phyloP scores from a whole-genome alignment of 2,888 invertebrate species.

The Nomada ferruginata region DNA sequence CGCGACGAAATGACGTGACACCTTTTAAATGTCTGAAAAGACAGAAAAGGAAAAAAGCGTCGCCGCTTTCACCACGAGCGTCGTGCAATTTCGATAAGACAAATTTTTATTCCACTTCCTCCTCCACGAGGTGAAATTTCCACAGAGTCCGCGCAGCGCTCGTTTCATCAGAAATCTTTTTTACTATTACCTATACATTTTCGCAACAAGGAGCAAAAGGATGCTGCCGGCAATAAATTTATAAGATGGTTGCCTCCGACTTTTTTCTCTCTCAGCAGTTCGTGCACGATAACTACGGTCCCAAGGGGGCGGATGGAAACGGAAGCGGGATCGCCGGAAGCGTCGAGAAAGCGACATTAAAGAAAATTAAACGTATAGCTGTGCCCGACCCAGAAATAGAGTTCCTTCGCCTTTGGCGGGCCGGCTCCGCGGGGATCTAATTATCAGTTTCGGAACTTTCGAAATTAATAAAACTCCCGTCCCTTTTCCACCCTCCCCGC shows the following conservation, averaged over 20 bases:
- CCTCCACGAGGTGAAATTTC: too few relatives aligned
- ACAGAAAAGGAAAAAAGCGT: neutral
- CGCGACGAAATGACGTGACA: conserved; percentile 2
- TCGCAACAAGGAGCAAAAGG: neutral
- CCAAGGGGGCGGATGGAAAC: neutral
- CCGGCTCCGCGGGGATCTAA: conserved; percentile 78
- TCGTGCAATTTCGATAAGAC: neutral
- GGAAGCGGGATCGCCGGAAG: conserved; percentile 33
- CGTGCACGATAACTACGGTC: neutral
- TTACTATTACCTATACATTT: neutral
- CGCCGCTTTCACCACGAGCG: neutral
- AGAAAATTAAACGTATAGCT: conserved; percentile 61
- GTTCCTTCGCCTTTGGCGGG: conserved; percentile 67
- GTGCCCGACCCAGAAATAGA: conserved; percentile 65
- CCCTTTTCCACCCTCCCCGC: conserved; percentile 13
- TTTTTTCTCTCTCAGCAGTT: neutral
- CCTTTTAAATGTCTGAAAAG: neutral
- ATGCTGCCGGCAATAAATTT: too few relatives aligned
- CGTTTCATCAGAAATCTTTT: neutral
- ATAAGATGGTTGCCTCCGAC: too few relatives aligned
- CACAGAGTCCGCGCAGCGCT: too few relatives aligned
- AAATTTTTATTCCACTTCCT: neutral
- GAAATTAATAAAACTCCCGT: conserved; percentile 82
- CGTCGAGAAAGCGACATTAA: conserved; percentile 53
- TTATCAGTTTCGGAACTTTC: conserved; percentile 82